Conservation (phyloP, 64 coral and sea anemone genomes). For the Astreopora myriophthalma region DNA sequence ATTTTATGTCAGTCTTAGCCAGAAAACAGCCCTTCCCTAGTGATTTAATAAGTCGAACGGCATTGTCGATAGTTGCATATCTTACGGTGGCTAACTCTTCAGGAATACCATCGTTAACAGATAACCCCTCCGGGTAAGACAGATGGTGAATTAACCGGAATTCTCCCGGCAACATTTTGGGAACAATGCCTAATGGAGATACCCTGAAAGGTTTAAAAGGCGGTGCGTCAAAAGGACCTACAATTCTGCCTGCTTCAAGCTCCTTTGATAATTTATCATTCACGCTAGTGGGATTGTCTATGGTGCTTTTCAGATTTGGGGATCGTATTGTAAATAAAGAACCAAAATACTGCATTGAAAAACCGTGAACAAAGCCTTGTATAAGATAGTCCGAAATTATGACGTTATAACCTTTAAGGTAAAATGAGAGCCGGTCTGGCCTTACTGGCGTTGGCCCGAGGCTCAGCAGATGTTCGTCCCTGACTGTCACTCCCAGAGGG, state of each 20-base stretch:
- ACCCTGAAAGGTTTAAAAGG: no score
- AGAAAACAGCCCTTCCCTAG: no score
- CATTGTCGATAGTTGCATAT: no score
- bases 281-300: not conserved
- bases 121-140: constrained; percentile 7
- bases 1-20: not conserved
- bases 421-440: not conserved
- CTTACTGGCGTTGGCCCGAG: not conserved
- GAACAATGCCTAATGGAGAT: no score
- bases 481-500: not conserved
- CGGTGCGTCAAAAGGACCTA: not conserved
- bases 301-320: not conserved
- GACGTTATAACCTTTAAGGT: not conserved
- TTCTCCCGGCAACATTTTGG: not conserved
- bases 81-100: not conserved
- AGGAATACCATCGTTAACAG: constrained; percentile 4
- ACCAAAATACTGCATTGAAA: not conserved
- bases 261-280: not conserved
- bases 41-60: no score
- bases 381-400: not conserved
- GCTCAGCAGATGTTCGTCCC: not conserved
- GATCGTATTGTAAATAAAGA: not conserved
- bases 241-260: not conserved
- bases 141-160: constrained; percentile 40
- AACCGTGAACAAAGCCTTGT: not conserved